phyloP scores from a whole-genome alignment of 2,888 invertebrate species.

The Siphlonurus alternatus region DNA sequence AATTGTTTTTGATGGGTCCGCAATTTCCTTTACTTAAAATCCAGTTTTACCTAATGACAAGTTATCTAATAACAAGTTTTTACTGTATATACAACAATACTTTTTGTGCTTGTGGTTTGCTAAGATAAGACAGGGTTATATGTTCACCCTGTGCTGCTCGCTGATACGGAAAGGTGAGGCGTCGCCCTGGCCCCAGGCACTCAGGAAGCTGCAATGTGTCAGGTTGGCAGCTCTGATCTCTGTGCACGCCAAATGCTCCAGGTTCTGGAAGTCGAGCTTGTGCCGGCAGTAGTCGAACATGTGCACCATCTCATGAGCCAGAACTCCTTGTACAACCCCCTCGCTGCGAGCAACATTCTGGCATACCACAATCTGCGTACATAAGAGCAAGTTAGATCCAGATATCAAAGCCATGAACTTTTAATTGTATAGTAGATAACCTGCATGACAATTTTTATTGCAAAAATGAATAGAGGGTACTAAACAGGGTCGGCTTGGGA shows the following conservation, averaged over 20 bases:
- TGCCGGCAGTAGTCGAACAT: conserved; percentile 91
- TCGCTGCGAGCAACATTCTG: conserved; percentile 60
- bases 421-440: conserved; percentile 11
- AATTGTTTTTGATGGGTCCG: too few relatives aligned
- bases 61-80: too few relatives aligned
- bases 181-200: conserved; percentile 62
- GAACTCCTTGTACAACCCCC: conserved; percentile 57
- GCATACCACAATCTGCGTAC: conserved; percentile 68
- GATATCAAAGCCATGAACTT: conserved; percentile 6
- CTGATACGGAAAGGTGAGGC: conserved; percentile 54
- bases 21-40: too few relatives aligned
- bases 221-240: conserved; percentile 91
- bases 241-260: conserved; percentile 86
- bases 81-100: too few relatives aligned
- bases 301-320: conserved; percentile 88
- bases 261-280: conserved; percentile 71
- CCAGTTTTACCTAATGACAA: too few relatives aligned
- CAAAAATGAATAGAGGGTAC: too few relatives aligned
- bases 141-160: conserved; percentile 52
- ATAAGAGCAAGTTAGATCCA: neutral
- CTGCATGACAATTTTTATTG: too few relatives aligned
- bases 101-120: too few relatives aligned
- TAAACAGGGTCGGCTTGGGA: too few relatives aligned
- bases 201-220: conserved; percentile 76
- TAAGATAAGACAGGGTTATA: too few relatives aligned